These are phyloP conservation scores for Sebastes hopkinsi DNA, from an alignment of 2,797 vertebrate genomes.

Conservation along the genomic window DNA sequence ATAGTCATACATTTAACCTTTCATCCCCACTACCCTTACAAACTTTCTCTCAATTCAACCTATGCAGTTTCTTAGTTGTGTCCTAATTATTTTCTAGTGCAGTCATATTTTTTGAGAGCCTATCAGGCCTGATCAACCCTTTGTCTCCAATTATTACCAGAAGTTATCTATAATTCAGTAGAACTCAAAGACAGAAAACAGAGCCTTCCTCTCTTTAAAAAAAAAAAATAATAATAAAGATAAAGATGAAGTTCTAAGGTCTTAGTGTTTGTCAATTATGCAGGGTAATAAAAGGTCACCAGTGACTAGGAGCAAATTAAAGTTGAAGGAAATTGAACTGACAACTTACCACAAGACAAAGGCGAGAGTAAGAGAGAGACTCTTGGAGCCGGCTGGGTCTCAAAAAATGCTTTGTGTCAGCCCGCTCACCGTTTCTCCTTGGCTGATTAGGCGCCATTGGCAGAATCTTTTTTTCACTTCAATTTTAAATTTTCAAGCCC, in stretches of 20 bases:
- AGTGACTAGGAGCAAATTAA: not conserved
- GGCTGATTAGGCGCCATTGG: conserved; percentile 70
- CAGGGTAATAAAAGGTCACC: not conserved
- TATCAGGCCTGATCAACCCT: accelerated
- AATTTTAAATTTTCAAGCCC: conserved; percentile 72
- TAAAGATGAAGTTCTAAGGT: not conserved
- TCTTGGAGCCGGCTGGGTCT: conserved; percentile 12
- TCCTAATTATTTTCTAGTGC: not conserved
- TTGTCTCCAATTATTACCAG: not conserved
- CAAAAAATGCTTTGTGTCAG: conserved; percentile 32
- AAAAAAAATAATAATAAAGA: not conserved
- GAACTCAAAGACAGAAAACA: not conserved
- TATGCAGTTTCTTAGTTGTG: not conserved
- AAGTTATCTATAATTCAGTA: not conserved
- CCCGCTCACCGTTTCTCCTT: conserved; percentile 42
- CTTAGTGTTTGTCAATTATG: not conserved
- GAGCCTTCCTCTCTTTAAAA: not conserved
- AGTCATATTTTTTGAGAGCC: not conserved
- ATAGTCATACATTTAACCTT: not conserved
- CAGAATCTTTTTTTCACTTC: conserved; percentile 63
- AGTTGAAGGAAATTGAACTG: conserved; percentile 1
- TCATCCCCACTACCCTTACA: not conserved
- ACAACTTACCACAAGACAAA: conserved; percentile 10
- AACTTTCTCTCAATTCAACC: not conserved
- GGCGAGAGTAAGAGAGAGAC: conserved; percentile 3